Evolutionary conservation across 1,140 invertebrate genomes (phyloP), one percentile per base, ranked within the genome.

Genomic region (Halyomorpha halys): DNA sequence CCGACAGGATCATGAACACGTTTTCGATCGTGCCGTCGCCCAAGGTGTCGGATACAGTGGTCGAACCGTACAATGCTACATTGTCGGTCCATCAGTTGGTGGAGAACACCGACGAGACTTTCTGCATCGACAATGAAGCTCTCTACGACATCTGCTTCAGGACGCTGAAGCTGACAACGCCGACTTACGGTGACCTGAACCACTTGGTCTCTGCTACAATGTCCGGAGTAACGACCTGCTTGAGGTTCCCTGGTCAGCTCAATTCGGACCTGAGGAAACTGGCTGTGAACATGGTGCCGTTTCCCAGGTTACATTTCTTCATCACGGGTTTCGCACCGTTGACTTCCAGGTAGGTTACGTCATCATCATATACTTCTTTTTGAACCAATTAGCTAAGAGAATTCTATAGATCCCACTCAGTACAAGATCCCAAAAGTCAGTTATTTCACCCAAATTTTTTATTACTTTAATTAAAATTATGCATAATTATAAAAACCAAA

Each of bases 141-240:
- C 72, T 81, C 1, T 81, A 81, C 67, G 77, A 80, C 66, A 81
- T 81, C 66, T 81, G 79, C 69, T 77, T 77, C 70, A 71, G 77
- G 21, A 79, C 78, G 1, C 68, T 80, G 39, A 80, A 81, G 69
- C 70, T 80, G 9, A 71, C 73, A 0, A 74, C 75, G 4, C 79
- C 79, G 0, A 79, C 75, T 11, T 81, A 81, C 64, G 73, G 76
- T 18, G 78, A 80, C 64, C 67, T 79, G 59, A 79, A 79, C 65
- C 78, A 79, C 69, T 67, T 80, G 72, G 80, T 83, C 1, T 82
- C 80, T 67, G 77, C 67, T 19, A 81, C 79, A 0, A 86, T 86
- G 79, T 90, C 87, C 2, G 89, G 87, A 45, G 85, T 90, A 0
- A 91, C 88, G 4, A 86, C 84, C 19, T 86, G 82, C 69, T 76